These are phyloP conservation scores for Sarcophaga bullata DNA, from an alignment of 1,140 invertebrate species.

Conservation along the genomic window DNA sequence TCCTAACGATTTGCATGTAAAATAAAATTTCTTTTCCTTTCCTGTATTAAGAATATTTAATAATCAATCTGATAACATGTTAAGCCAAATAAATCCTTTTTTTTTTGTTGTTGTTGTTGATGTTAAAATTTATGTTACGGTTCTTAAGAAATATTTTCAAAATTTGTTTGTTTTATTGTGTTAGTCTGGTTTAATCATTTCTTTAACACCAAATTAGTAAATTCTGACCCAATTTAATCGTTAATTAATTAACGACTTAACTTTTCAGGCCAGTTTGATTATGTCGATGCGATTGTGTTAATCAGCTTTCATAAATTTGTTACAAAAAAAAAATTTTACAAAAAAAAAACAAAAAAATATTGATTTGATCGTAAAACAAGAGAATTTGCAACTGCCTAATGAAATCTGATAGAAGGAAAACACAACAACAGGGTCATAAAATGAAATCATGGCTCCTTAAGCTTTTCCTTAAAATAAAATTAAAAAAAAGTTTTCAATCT, in stretches of 20 bases:
- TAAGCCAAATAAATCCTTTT: too few species aligned
- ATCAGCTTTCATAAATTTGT: constrained; percentile 15
- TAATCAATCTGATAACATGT: too few species aligned
- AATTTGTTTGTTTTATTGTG: too few species aligned
- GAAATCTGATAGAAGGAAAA: background rate
- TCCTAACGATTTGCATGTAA: too few species aligned
- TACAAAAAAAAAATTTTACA: background rate
- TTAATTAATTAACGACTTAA: constrained; percentile 3
- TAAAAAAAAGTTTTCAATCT: too few species aligned
- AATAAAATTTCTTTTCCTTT: too few species aligned
- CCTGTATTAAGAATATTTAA: too few species aligned
- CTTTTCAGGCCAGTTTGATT: background rate
- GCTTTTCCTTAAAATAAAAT: background rate
- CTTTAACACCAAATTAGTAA: constrained; percentile 9
- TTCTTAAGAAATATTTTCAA: too few species aligned
- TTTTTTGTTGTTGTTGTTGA: too few species aligned
- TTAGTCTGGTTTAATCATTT: background rate
- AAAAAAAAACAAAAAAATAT: background rate
- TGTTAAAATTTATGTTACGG: too few species aligned
- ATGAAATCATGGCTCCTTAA: constrained; percentile 18
- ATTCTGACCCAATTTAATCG: background rate
- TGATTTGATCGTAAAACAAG: constrained; percentile 1
- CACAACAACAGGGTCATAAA: background rate
- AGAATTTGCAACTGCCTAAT: constrained; percentile 19
- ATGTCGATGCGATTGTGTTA: background rate